phyloP scores from a whole-genome alignment of 2,113 vertebrate species.

The Epinephelus cyanopodus region DNA sequence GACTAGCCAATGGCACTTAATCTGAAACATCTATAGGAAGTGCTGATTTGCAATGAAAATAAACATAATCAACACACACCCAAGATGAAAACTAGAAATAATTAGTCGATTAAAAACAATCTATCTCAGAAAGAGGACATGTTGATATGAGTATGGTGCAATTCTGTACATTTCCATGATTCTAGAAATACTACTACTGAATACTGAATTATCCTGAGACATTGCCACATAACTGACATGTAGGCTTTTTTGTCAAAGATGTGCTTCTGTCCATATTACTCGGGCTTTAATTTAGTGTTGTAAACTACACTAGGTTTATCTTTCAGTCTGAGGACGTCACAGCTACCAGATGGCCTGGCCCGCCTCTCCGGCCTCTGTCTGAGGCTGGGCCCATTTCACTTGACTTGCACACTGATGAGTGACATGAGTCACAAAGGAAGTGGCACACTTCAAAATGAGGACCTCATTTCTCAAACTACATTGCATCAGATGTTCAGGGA shows the following conservation, averaged over 20 bases:
- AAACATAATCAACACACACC: background rate
- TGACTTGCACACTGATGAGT: conserved; percentile 34
- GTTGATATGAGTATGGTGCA: background rate
- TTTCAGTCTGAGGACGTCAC: background rate
- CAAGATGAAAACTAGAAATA: background rate
- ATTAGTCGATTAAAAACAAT: background rate
- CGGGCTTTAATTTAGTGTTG: background rate
- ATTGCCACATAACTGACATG: background rate
- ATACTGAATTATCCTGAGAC: background rate
- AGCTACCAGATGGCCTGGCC: conserved; percentile 3
- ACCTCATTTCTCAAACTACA: conserved; percentile 62
- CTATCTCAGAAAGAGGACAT: background rate
- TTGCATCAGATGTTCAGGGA: conserved; percentile 41
- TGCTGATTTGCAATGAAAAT: background rate
- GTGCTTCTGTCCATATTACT: background rate
- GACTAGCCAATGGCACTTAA: background rate
- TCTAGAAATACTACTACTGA: too few species aligned
- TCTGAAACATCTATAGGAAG: conserved; percentile 1
- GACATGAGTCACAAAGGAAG: conserved; percentile 70
- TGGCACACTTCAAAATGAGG: conserved; percentile 71
- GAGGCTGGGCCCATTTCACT: conserved; percentile 27
- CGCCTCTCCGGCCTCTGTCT: conserved; percentile 11
- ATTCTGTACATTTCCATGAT: too few species aligned
- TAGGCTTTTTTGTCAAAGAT: background rate
- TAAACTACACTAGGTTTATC: background rate